phyloP scores from a whole-genome alignment of 2,113 vertebrate species.

The Centropus unirufus region DNA sequence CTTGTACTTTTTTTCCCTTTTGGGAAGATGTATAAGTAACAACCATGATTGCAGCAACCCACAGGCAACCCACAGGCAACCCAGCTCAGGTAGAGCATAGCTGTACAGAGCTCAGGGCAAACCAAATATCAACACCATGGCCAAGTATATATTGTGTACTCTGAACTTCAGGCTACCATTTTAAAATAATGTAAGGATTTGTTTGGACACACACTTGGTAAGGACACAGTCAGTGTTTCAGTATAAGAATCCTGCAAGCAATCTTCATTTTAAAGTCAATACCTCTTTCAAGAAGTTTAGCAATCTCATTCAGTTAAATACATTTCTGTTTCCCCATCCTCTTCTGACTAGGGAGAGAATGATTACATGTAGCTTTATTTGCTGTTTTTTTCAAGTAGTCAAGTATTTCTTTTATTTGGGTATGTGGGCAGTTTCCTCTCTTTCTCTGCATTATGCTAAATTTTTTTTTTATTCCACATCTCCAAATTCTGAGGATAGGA shows the following conservation, averaged over 20 bases:
- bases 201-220: neutral
- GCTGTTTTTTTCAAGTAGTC: neutral
- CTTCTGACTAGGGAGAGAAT: neutral
- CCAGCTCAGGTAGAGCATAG: neutral
- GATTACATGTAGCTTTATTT: neutral
- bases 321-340: neutral
- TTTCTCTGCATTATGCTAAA: neutral
- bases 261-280: neutral
- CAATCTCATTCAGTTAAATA: neutral
- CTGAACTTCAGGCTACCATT: neutral
- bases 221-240: neutral
- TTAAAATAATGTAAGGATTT: neutral
- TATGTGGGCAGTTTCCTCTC: neutral
- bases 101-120: neutral
- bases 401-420: neutral
- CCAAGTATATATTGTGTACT: neutral
- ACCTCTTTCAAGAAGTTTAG: neutral
- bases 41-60: neutral
- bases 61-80: neutral
- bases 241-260: neutral
- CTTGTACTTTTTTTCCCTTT: too few species aligned
- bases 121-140: neutral
- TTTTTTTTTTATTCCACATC: neutral
- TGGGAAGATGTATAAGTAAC: neutral
- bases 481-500: neutral